phyloP scores from a whole-genome alignment of 2,797 vertebrate genomes.

The Tiaroga cobitis region DNA sequence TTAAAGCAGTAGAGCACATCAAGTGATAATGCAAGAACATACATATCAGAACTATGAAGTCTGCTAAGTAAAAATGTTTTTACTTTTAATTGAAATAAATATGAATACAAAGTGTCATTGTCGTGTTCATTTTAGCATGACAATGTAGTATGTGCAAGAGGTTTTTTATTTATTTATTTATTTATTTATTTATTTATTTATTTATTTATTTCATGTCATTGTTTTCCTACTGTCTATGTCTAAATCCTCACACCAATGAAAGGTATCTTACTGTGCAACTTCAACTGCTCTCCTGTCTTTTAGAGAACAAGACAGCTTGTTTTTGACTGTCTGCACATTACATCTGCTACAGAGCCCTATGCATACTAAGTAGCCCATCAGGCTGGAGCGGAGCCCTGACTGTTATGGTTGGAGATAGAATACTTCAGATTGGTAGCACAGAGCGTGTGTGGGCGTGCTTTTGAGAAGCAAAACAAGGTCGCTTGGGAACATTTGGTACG shows the following conservation, averaged over 20 bases:
- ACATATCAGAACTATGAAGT: background rate
- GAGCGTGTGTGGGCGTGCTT: conserved; percentile 63
- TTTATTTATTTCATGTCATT: too few species aligned
- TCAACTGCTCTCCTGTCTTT: background rate
- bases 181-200: background rate
- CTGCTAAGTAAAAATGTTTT: background rate
- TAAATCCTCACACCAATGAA: background rate
- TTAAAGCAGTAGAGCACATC: background rate
- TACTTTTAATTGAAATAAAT: background rate
- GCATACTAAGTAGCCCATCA: conserved; percentile 39
- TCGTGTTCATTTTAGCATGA: background rate
- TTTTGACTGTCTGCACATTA: conserved; percentile 19
- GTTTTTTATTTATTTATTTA: background rate
- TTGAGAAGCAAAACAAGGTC: conserved; percentile 61
- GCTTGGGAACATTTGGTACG: conserved; percentile 68
- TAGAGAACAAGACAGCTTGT: conserved; percentile 3
- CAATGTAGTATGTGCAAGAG: background rate
- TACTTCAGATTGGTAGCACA: conserved; percentile 52
- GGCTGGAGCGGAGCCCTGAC: background rate
- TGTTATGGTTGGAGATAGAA: conserved; percentile 10
- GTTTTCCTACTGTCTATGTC: background rate
- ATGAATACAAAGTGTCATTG: background rate
- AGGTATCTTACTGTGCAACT: background rate
- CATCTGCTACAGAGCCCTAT: conserved; percentile 38
- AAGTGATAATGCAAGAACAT: background rate